Percentiles rank a stretch among this genome's conserved stretches.
These are phyloP conservation scores for Catharus minimus DNA, from an alignment of 2,113 vertebrate species.

Conservation along the genomic window DNA sequence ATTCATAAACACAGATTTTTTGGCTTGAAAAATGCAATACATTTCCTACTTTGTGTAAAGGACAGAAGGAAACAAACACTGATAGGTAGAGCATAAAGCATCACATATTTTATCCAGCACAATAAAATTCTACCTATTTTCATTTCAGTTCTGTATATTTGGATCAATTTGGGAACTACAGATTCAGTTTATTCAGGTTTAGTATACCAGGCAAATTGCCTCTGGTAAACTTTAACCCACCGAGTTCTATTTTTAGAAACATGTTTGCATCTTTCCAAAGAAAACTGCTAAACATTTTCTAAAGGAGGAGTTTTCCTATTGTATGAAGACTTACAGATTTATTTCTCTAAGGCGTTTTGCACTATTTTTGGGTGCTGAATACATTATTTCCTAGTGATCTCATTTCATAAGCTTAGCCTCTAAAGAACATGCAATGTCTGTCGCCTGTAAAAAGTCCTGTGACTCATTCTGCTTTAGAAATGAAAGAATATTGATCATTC, in stretches of 20 bases:
- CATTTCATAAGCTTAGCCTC: background rate
- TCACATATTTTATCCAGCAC: background rate
- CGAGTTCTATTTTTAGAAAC: accelerated
- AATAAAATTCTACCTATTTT: background rate
- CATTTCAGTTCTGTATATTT: background rate
- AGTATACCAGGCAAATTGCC: background rate
- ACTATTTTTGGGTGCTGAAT: background rate
- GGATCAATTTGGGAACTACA: background rate
- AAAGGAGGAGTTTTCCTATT: background rate
- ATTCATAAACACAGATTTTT: background rate
- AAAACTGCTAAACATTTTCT: background rate
- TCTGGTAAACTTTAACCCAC: background rate
- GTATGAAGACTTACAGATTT: background rate
- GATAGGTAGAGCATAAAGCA: background rate
- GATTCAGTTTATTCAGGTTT: background rate
- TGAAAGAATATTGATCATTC: slow-evolving; percentile 20
- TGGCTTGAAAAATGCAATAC: background rate
- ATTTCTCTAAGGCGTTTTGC: background rate
- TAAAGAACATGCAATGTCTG: background rate
- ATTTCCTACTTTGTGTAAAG: background rate
- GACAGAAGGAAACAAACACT: background rate
- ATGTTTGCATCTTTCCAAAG: background rate
- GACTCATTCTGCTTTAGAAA: background rate
- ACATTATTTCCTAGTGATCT: background rate
- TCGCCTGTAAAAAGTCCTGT: background rate